Evolutionary conservation across 2,113 vertebrate genomes (phyloP), one percentile per base, ranked within the genome.

Genomic region (Prionailurus viverrinus): DNA sequence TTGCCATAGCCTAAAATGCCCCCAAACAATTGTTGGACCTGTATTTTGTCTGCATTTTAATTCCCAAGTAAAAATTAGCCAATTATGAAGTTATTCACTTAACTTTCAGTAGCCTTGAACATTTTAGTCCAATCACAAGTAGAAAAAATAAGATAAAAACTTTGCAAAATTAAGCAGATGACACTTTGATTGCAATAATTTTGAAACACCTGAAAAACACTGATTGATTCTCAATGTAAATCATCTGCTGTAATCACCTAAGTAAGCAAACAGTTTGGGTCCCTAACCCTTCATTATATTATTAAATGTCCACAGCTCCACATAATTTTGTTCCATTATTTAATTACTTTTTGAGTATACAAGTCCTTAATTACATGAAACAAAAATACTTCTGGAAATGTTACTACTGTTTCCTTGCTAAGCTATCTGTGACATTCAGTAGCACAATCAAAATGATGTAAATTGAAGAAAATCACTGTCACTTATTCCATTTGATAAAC

Each of bases 141-240:
- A 73, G 51, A 39, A 29, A 14, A 69, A 31, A 55, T 80, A 66
- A 84, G 25, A 65, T 39, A 41, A 74, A 96, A 82, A 31, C 2
- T 14, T 33, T 88, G 55, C 36, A 61, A 92, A 94, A 94, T 78
- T 63, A 92, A 88, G 13, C 45, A 65, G 9, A 61, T 89, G 23
- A 76, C 14, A 71, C 25, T 92, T 68, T 61, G 25, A 48, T 61
- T 36, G 25, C 15, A 88, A 66, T 91, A 53, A 71, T 96, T 91
- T 91, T 91, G 71, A 83, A 83, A 88, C 41, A 55, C 14, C 68
- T 79, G 5, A 15, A 78, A 94, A 83, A 78, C 23, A 79, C 7
- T 63, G 81, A 78, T 41, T 71, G 16, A 82, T 63, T 91, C 66
- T 82, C 68, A 96, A 76, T 87, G 61, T 63, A 94, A 96, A 78